Conservation (phyloP, 2,113 vertebrate species). For the Candoia aspera region DNA sequence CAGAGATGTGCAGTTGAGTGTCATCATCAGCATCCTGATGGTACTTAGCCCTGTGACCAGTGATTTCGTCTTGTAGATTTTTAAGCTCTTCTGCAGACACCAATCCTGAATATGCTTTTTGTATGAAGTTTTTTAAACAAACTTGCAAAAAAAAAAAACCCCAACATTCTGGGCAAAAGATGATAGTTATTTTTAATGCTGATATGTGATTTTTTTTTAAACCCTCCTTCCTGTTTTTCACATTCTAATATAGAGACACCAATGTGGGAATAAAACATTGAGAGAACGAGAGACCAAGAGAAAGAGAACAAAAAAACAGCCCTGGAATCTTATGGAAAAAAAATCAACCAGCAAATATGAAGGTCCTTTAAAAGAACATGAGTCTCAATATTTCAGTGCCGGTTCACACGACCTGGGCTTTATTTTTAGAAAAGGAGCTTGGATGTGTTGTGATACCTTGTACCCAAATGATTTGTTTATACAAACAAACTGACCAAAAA, state of each 20-base stretch:
- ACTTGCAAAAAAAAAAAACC: constrained; percentile 63
- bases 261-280: constrained; percentile 80
- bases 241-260: constrained; percentile 71
- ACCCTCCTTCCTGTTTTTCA: constrained; percentile 77
- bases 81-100: not conserved
- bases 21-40: not conserved
- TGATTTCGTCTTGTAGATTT: not conserved
- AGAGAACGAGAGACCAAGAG: constrained; percentile 31
- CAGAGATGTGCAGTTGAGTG: not conserved
- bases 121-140: constrained; percentile 49
- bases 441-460: constrained; percentile 87
- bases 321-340: constrained; percentile 78
- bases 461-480: constrained; percentile 81
- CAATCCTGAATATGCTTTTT: constrained; percentile 3
- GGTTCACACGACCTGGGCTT: constrained; percentile 79
- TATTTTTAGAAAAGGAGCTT: constrained; percentile 80
- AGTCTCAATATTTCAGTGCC: constrained; percentile 79
- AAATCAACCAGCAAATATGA: constrained; percentile 77
- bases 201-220: constrained; percentile 76
- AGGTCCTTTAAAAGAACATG: constrained; percentile 79
- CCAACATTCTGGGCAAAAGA: constrained; percentile 59
- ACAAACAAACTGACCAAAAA: constrained; percentile 86
- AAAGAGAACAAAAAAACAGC: constrained; percentile 66
- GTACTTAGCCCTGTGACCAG: not conserved
- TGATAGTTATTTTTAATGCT: constrained; percentile 80